A percentile compares a stretch with the other conserved stretches of the same genome.
Conservation (phyloP, 2,797 vertebrate genomes). For the Pangasius macronema region DNA sequence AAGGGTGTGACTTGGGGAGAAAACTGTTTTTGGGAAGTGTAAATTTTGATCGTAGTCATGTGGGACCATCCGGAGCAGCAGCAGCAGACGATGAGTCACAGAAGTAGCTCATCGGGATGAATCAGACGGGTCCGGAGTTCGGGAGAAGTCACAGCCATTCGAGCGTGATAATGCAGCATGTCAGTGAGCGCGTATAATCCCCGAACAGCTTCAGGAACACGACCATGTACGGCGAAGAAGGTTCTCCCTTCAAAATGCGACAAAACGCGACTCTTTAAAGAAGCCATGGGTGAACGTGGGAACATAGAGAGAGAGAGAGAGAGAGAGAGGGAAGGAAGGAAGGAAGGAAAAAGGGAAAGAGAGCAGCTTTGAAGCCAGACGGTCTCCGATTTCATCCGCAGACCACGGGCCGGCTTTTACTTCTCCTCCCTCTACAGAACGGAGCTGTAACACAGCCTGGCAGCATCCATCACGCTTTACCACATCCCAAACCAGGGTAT, state of each 20-base stretch:
- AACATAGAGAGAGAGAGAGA: neutral
- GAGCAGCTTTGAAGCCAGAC: conserved; percentile 31
- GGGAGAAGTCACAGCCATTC: neutral
- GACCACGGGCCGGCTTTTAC: conserved; percentile 45
- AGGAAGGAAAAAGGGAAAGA: conserved; percentile 30
- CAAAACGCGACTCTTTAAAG: neutral
- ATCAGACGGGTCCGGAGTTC: neutral
- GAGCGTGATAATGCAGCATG: neutral
- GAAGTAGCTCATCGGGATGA: neutral
- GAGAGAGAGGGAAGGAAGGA: neutral
- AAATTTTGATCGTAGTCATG: neutral
- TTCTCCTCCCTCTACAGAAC: conserved; percentile 30
- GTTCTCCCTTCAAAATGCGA: neutral
- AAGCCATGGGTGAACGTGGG: neutral
- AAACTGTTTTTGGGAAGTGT: neutral
- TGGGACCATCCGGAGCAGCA: neutral
- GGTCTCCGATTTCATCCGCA: conserved; percentile 48
- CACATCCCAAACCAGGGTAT: conserved; percentile 31
- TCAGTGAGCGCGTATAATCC: neutral
- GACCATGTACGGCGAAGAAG: neutral
- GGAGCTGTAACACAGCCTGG: conserved; percentile 23
- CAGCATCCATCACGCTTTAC: conserved; percentile 47
- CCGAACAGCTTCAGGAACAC: neutral
- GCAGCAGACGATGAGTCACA: neutral
- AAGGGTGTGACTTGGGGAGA: neutral